A percentile compares a stretch with the other conserved stretches of the same genome.
These are phyloP conservation scores for Ceyx melanurus DNA, from an alignment of 2,113 vertebrate genomes.

Conservation along the genomic window DNA sequence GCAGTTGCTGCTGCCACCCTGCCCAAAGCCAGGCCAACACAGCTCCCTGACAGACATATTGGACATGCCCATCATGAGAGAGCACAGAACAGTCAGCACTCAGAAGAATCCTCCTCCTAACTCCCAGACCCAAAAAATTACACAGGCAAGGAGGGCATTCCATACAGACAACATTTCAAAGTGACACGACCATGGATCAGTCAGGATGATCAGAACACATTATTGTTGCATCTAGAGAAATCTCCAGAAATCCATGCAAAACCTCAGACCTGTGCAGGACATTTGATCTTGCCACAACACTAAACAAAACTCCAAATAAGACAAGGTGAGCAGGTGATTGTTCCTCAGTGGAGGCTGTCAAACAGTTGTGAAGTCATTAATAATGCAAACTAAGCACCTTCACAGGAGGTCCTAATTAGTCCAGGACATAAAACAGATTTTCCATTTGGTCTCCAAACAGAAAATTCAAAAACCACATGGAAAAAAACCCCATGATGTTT, in stretches of 20 bases:
- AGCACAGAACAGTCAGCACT: background rate
- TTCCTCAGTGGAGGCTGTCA: background rate
- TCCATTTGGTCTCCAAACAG: background rate
- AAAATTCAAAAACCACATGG: background rate
- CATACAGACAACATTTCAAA: background rate
- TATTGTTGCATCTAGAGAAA: background rate
- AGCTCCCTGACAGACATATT: background rate
- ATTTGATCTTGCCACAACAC: background rate
- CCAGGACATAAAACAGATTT: background rate
- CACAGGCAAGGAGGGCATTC: background rate
- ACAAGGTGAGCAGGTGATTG: background rate
- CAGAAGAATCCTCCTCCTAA: background rate
- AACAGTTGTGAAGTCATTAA: background rate
- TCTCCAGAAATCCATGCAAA: background rate
- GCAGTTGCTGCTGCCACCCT: background rate
- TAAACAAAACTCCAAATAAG: background rate
- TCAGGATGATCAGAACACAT: background rate
- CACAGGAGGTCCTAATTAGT: background rate
- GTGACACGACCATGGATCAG: background rate
- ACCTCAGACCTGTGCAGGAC: background rate
- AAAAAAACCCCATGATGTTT: background rate
- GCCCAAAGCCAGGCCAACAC: conserved; percentile 8
- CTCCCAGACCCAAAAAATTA: background rate
- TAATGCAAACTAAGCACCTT: background rate
- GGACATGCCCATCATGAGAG: background rate